Base-by-base conservation (phyloP, 2,797 vertebrate species). In the Microcaecilia unicolor region DNA sequence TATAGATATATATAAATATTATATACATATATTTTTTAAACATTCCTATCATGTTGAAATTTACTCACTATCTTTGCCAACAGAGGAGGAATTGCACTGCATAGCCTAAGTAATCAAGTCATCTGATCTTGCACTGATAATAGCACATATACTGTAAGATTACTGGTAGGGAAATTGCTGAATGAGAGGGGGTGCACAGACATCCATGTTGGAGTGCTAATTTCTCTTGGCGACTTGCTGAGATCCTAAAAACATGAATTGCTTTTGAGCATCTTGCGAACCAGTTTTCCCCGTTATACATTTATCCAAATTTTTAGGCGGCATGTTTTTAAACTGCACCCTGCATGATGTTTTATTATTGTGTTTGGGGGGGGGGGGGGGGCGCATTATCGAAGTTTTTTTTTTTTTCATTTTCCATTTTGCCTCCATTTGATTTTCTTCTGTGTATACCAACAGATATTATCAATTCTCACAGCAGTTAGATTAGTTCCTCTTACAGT, bases 41-140 rank as follows among this genome's bases (percentile, higher is more conserved):
- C 67, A 67, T 77, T 74, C 59, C 65, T 71, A 1, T 31, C 5
- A 6, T 35, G 22, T 32, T 50, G 55, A 28, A 55, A 50, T 48
- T 43, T 49, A 45, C 40, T 51, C 38, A 20, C 24, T 53, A 33
- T 34, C 48, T 58, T 58, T 63, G 17, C 61, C 53, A 23, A 34
- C 55, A 44, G 49, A 55, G 42, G 37, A 31, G 42, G 54, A 64
- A 61, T 25, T 53, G 40, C 33, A 33, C 26, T 62, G 38, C 22
- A 3, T 45, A 33, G 32, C 60, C 35, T 15, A 57, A 37, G 41
- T 15, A 5, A 37, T 39, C 14, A 1, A 18, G 10, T 52, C 34
- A 43, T 46, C 35, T 67, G 42, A 41, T 42, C 44, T 51, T 61
- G 47, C 57, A 58, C 46, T 67, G 55, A 50, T 23, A 37, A 24